Base-by-base conservation (phyloP, 2,113 vertebrate species). In the Scatophagus argus region DNA sequence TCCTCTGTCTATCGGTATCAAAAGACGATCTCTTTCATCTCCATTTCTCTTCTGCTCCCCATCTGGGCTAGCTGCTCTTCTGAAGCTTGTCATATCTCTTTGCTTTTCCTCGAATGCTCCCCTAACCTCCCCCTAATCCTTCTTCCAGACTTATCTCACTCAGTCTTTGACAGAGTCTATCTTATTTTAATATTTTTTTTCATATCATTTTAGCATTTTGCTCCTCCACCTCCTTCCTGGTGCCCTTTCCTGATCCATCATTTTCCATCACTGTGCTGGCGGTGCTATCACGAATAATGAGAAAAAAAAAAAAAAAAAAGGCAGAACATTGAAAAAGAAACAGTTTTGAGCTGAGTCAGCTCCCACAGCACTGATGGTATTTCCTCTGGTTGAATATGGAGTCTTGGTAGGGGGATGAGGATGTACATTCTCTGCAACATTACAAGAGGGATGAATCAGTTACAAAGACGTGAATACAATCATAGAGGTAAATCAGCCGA, bases 241-340 rank as follows among this genome's bases (percentile, higher is more conserved):
- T 79, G 64, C 69, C 81, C 82, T 80, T 86, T 83, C 80, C 81
- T 81, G 79, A 91, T 87, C 77, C 77, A 89, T 89, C 74, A 86
- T 71, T 90, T 85, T 81, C 75, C 67, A 84, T 77, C 56, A 34
- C 52, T 63, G 3, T 25, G 39, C 52, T 8, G 12, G 46, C 60
- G 67, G 58, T 61, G 79, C 72, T 60, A 87, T 84, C 74, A 84
- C 77, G 74, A 87, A 91, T 87, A 84, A 86, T 79, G 52, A 70
- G 59, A 55, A 63, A 75, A 58, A 41, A 16, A 23, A 14, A 46
- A 31, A 60, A 36, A 60, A 31, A 68, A 64, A 55, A 60, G 16
- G 25, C 43, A 70, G 6, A 80, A 43, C 3, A 14, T 4, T 34
- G 41, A 65, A 84, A 85, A 67, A 43, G 39, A 79, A 47, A 71